Conservation (phyloP, 2,113 vertebrate genomes). For the Burhinus bistriatus region DNA sequence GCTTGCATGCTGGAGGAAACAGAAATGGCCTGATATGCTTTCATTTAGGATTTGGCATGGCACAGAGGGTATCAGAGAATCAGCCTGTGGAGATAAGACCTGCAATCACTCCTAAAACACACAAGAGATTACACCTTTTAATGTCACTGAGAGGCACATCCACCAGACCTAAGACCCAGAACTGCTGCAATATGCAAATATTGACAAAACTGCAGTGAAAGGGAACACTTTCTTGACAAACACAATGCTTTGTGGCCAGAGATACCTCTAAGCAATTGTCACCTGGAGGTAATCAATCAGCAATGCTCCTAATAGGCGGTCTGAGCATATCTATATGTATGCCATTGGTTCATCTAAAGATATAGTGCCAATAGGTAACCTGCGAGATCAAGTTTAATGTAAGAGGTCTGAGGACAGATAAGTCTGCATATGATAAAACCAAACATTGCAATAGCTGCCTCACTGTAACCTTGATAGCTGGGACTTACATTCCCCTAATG, state of each 20-base stretch:
- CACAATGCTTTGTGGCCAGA: neutral
- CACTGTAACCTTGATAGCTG: neutral
- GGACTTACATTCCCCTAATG: neutral
- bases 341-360: neutral
- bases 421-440: neutral
- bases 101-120: neutral
- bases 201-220: neutral
- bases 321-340: accelerated
- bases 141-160: neutral
- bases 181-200: neutral
- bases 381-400: neutral
- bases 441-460: neutral
- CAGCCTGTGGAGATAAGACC: neutral
- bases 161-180: neutral
- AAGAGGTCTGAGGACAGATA: neutral
- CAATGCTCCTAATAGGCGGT: neutral
- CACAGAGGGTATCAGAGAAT: neutral
- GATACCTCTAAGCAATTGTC: neutral
- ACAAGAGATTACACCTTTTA: neutral
- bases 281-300: neutral
- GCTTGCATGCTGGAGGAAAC: neutral
- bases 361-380: accelerated
- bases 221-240: neutral
- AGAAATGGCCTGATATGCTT: neutral
- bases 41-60: neutral